Base-by-base conservation (phyloP, 2,113 vertebrate species). In the Willisornis vidua region DNA sequence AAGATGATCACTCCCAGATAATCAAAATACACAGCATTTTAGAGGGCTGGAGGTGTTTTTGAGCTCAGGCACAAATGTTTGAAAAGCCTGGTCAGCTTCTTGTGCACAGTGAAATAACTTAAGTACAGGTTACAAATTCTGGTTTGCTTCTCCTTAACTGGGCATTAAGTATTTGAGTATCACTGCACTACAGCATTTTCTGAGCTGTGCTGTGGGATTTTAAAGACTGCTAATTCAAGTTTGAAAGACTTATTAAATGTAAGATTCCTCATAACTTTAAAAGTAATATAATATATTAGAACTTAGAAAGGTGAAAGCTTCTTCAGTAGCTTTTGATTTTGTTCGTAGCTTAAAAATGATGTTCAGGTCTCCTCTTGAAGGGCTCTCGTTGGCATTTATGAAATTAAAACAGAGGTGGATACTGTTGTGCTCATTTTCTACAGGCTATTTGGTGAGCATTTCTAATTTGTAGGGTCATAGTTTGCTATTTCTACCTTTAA, bases 241-340 rank as follows among this genome's bases (percentile, higher is more conserved):
- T n/a, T 62, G 37, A 61, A 86, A 76, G 33, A n/a, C 62, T 85
- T 81, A 31, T 68, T 75, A 63, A 75, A 91, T 46, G 33, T 12
- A 31, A 51, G 54, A 43, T 68, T 63, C 29, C 16, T 58, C 17
- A 33, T 57, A 49, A 77, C 82, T 81, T 81, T 20, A 49, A 12
- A 91, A 80, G 29, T 59, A 76, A 51, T 91, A 25, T 66, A 54
- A 35, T 87, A 13, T 33, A 65, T 68, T 79, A 70, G 29, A 57
- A 54, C 19, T 86, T 84, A 52, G 49, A n/a, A 62, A 77, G 39
- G 88, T 41, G 84, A 65, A 76, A 78, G 43, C 16, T 84, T 80
- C 68, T 87, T 65, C n/a, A 79, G 46, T 90, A 83, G 39, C 63
- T 68, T 95, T 94, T 94, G 83, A 62, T 82, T 94, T 49, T 86